Base-by-base conservation (phyloP, 2,888 invertebrate species). In the Acanthosepion esculentum region DNA sequence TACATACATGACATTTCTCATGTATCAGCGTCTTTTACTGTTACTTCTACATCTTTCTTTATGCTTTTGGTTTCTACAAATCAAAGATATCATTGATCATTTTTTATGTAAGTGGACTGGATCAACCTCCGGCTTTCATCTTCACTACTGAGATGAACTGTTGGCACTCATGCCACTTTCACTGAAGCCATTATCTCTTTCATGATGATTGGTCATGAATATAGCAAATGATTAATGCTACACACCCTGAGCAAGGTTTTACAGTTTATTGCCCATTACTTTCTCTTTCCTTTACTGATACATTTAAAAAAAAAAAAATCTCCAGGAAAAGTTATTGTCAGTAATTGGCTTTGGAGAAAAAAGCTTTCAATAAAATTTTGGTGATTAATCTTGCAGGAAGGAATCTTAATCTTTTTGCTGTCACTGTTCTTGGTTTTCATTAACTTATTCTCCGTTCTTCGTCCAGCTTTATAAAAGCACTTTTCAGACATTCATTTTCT, bases 91-190 rank as follows among this genome's bases (percentile, higher is more conserved):
- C 78, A 78, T 78, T n/a, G n/a, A 78, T 78, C 78, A 78, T 78
- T n/a, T 78, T 78, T 78, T n/a, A 78, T 78, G 78, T 15, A 78
- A 78, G n/a, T 78, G 78, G 78, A n/a, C 78, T 78, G 78, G n/a
- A 33, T 78, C 78, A 78, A 78, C 78, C n/a, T 78, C n/a, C 5
- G 5, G n/a, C 78, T 78, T 78, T n/a, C 18, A 78, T 78, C 78
- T 78, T 33, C 23, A n/a, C 78, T 78, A 78, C 78, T 33, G n/a
- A n/a, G 78, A 78, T 78, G 78, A 78, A 78, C 15, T n/a, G 78
- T 33, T 33, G 78, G 23, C n/a, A 33, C 78, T 33, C 78, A 6
- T 78, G 78, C 12, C 78, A 15, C 18, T 33, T 78, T 15, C 10
- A 33, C 15, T n/a, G n/a, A 78, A 78, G 78, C n/a, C 78, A 33